Base-by-base conservation (phyloP, 2,888 invertebrate species). In the Andrena bicolor region DNA sequence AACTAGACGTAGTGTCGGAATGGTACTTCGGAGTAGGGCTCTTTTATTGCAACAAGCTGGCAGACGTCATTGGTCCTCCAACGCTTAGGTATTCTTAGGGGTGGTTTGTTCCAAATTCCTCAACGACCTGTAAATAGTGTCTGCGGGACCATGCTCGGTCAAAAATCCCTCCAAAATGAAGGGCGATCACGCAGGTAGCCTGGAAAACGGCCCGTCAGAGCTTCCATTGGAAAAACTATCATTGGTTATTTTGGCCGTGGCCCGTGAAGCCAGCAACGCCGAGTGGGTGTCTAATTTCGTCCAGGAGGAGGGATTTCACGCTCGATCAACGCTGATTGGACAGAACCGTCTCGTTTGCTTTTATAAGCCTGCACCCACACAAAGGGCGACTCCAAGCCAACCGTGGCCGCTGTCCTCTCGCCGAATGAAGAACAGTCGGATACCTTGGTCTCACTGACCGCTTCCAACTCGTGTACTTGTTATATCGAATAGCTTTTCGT, bases 241-340 rank as follows among this genome's bases (percentile, higher is more conserved):
- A 85, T 85, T 85, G 85, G 85, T 65, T 76, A 76, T 77, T 72
- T 77, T 64, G 56, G 63, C 49, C 16, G 63, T 26, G 72, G 41
- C 35, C 35, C 49, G 73, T 61, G 56, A 72, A 75, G 51, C 32
- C 16, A 68, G 69, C 68, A 61, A 68, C 76, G 65, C 61, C 53
- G 63, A 87, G 80, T 87, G 87, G 87, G 87, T 85, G 87, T 87
- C 85, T 83, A 87, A 87, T 87, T 85, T 82, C 80, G 83, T 82
- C 56, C 76, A 76, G 79, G 83, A 83, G 86, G 87, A 85, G 87
- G 87, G 87, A 85, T 87, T 87, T 87, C 80, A 87, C 82, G 87
- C 87, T 87, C 85, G 83, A 87, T 81, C 87, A 66, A 61, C 82
- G 79, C 83, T 87, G 87, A 87, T 87, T 87, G 87, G 87, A 76